Conservation (phyloP, 2,888 invertebrate genomes). For the Drepana falcataria region DNA sequence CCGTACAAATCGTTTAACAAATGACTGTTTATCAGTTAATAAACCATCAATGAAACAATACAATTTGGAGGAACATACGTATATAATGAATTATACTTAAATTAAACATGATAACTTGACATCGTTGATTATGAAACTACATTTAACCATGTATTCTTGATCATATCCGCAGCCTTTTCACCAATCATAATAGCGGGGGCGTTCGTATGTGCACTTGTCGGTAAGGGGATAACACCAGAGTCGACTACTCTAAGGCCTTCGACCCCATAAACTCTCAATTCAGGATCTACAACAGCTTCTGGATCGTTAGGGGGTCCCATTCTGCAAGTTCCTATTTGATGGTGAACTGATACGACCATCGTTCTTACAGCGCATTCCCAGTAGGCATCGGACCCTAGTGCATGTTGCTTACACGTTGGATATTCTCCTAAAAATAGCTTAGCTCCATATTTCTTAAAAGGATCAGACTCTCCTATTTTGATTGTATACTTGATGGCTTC, state of each 20-base stretch:
- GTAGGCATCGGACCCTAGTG: constrained; percentile 80
- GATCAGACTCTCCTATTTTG: constrained; percentile 75
- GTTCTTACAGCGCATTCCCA: constrained; percentile 84
- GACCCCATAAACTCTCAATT: constrained; percentile 81
- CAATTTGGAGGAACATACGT: background rate
- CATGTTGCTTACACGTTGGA: constrained; percentile 70
- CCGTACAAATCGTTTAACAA: constrained; percentile 19
- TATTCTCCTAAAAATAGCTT: constrained; percentile 70
- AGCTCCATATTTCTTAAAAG: constrained; percentile 79
- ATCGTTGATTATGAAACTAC: constrained; percentile 19
- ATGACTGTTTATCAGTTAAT: background rate
- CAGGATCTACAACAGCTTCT: constrained; percentile 81
- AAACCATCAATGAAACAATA: background rate
- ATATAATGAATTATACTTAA: background rate
- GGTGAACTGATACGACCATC: constrained; percentile 76
- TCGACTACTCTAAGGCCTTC: constrained; percentile 82
- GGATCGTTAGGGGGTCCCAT: constrained; percentile 83
- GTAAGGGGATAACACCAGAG: constrained; percentile 83
- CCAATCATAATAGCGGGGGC: constrained; percentile 85
- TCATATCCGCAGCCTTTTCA: constrained; percentile 85
- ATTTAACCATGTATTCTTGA: constrained; percentile 78
- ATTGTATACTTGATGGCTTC: constrained; percentile 81
- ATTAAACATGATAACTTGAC: background rate
- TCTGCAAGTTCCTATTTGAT: constrained; percentile 83
- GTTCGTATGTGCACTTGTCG: constrained; percentile 81